Base-by-base conservation (phyloP, 1,140 invertebrate genomes). In the Eumaeus atala region DNA sequence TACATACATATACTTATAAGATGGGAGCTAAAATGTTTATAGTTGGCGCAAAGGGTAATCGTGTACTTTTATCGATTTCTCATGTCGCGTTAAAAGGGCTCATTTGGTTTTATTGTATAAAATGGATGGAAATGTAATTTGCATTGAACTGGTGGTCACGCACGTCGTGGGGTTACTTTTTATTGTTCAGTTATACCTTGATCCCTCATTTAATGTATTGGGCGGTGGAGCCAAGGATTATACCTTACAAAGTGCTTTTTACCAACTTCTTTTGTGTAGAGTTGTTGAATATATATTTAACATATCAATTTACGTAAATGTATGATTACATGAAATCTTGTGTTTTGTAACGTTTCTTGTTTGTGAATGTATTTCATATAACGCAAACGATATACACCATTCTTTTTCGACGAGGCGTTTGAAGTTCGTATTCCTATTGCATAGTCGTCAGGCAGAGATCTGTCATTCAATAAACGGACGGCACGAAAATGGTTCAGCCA, bases 71-170 rank as follows among this genome's bases (percentile, higher is more conserved):
- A 84, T 84, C 77, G 81, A 84, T 81, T 81, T 80, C 67, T 75
- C 72, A 64, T 81, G 81, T 85, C 74, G 77, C 77, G 79, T 83
- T 85, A 82, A 83, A 85, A 83, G 77, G 77, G 67, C 79, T 80
- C 79, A 85, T 85, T 83, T 85, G 76, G 73, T 73, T 80, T 81
- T 83, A 83, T 85, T 85, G 77, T 85, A 85, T 79, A 72, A 80
- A 85, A 82, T 83, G 77, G 74, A 82, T 82, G 75, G 76, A 73
- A 76, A 77, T 77, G 74, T 82, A 85, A 85, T 85, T 85, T 85
- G 82, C 82, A 85, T 85, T 77, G 74, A 75, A 70, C 67, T 66
- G 66, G 72, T 75, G 82, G 79, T 85, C 82, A 85, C 82, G 82
- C 82, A 85, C 78, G 67, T 58, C 52, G 73, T 54, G 59, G 71